Evolutionary conservation across 1,140 invertebrate genomes (phyloP), one percentile per base, ranked within the genome.

Genomic region (Hylyphantes graminicola): DNA sequence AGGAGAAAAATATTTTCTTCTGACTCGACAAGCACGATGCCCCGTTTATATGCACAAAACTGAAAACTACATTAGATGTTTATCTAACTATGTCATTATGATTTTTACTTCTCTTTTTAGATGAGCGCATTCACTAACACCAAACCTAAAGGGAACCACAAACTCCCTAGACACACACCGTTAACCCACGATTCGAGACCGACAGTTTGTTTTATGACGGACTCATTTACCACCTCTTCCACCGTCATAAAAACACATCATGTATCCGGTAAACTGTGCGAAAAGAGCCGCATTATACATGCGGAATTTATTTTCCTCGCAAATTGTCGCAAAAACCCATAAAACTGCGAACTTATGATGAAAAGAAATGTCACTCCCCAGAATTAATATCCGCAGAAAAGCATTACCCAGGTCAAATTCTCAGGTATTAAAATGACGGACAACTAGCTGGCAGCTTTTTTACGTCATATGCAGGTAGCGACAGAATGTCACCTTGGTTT

Each of bases 341-440:
- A 76, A 76, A 76, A 76, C 74, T 76, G 48, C 57, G 64, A 61
- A 76, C 74, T 76, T 76, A 51, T 76, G 57, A 76, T 76, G 74
- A 76, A 76, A 76, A 76, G 74, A 64, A 76, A 76, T 76, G 74
- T 76, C 74, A 76, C 74, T 61, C 19, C 59, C 64, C 55, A 64
- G 53, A 76, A 76, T 76, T 76, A 76, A 76, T 76, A 76, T 50
- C 53, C 74, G 50, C 48, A 21, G 35, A 15, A 13, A 4, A 76
- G 51, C 74, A 76, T 76, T 64, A 63, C 64, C 57, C 59, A 51
- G 74, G 57, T 76, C 59, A 76, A 64, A 48, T 76, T 55, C 35
- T 15, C 15, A 63, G 74, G 59, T 76, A 76, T 76, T 76, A 76
- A 76, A 76, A 76, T 76, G 74, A 76, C 64, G 59, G 53, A 53